Percentiles rank a stretch among this genome's conserved stretches.
These are phyloP conservation scores for Oryzias javanicus DNA, from an alignment of 2,113 vertebrate genomes.

Conservation along the genomic window DNA sequence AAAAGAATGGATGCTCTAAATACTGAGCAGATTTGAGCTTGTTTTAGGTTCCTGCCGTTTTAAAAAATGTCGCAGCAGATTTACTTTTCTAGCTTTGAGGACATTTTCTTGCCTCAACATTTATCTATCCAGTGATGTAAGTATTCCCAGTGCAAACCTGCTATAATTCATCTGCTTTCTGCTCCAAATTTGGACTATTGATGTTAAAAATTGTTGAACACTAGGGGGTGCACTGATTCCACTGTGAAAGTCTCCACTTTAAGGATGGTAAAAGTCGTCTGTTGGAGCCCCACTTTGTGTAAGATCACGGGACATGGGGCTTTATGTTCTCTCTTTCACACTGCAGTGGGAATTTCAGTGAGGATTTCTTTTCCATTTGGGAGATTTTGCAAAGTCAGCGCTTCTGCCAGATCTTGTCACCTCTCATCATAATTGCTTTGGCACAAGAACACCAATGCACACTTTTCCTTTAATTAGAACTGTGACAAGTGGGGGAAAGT, in stretches of 20 bases:
- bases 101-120: too few species aligned
- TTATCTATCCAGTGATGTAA: too few species aligned
- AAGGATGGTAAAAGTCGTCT: neutral
- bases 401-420: slow-evolving; percentile 28
- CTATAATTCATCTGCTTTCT: too few species aligned
- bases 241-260: neutral
- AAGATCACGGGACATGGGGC: neutral
- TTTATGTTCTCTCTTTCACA: slow-evolving; percentile 5
- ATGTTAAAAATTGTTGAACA: neutral
- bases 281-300: neutral
- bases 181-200: neutral
- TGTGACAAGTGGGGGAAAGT: slow-evolving; percentile 51
- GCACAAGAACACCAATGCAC: slow-evolving; percentile 44
- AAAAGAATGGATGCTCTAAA: too few species aligned
- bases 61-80: too few species aligned
- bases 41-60: too few species aligned
- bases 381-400: slow-evolving; percentile 6
- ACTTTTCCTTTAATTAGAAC: slow-evolving; percentile 35
- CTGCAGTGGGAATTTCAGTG: neutral
- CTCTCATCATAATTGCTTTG: slow-evolving; percentile 33
- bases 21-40: too few species aligned
- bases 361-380: slow-evolving; percentile 4
- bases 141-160: too few species aligned
- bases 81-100: too few species aligned
- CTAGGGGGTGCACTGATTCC: slow-evolving; percentile 28